A percentile compares a stretch with the other conserved stretches of the same genome.
Evolutionary conservation across 2,797 vertebrate genomes (phyloP).

Genomic region (Poecilia picta): DNA sequence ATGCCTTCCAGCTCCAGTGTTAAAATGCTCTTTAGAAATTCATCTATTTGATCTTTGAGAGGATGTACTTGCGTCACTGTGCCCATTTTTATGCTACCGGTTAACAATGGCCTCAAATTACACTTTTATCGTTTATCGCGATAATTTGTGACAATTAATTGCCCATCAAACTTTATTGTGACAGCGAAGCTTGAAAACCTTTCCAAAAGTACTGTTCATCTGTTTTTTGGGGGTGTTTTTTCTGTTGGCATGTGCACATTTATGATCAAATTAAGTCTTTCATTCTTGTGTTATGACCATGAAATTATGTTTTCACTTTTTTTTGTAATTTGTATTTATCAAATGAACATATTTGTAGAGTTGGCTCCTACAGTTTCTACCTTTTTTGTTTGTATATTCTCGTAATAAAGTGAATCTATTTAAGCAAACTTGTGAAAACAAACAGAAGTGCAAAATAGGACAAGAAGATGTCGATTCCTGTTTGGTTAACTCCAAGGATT

Average conservation of each 20-base stretch:
- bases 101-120: too few relatives aligned
- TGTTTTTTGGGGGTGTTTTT: background rate
- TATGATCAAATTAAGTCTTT: background rate
- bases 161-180: too few relatives aligned
- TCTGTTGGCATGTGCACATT: background rate
- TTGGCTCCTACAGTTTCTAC: constrained; percentile 10
- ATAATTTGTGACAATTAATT: too few relatives aligned
- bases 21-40: too few relatives aligned
- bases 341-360: constrained; percentile 11
- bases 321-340: constrained; percentile 15
- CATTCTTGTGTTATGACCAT: background rate
- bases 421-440: constrained; percentile 56
- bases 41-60: too few relatives aligned
- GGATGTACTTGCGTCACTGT: too few relatives aligned
- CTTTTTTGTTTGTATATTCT: constrained; percentile 30
- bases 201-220: background rate
- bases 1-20: too few relatives aligned
- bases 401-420: constrained; percentile 24
- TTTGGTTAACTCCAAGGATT: background rate
- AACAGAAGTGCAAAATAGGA: constrained; percentile 60
- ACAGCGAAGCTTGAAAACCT: background rate
- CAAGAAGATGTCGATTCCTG: constrained; percentile 22
- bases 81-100: too few relatives aligned
- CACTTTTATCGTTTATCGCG: too few relatives aligned
- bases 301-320: background rate